Evolutionary conservation across 2,888 invertebrate genomes (phyloP).

Genomic region (Conops quadrifasciatus): DNA sequence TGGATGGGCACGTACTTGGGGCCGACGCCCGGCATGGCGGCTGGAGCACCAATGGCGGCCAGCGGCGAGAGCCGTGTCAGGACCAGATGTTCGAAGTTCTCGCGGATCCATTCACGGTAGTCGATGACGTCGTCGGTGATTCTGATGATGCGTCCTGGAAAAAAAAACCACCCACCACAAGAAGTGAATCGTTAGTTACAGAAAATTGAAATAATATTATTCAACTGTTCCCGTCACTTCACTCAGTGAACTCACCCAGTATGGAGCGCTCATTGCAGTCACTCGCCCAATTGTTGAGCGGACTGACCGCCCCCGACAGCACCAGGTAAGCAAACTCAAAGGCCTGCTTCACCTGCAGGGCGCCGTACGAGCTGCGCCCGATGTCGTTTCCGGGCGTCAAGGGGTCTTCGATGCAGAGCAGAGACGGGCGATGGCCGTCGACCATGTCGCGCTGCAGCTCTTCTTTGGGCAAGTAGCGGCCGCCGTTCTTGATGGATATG

Average conservation of each 20-base stretch:
- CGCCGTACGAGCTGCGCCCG: slow-evolving; percentile 92
- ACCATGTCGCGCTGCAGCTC: slow-evolving; percentile 93
- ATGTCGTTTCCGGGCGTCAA: slow-evolving; percentile 96
- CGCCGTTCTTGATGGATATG: slow-evolving; percentile 92
- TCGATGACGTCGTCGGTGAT: slow-evolving; percentile 91
- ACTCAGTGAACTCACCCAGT: slow-evolving; percentile 65
- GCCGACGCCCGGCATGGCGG: slow-evolving; percentile 41
- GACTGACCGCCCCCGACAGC: slow-evolving; percentile 78
- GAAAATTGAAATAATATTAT: not conserved
- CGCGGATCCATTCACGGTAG: slow-evolving; percentile 67
- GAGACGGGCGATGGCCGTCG: slow-evolving; percentile 91
- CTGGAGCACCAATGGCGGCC: slow-evolving; percentile 46
- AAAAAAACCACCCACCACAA: not conserved
- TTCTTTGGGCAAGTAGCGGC: slow-evolving; percentile 92
- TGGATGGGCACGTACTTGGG: slow-evolving; percentile 53
- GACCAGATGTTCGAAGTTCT: slow-evolving; percentile 62
- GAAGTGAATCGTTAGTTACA: not conserved
- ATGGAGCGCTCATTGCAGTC: slow-evolving; percentile 72
- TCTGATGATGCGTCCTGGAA: slow-evolving; percentile 82
- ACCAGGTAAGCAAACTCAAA: slow-evolving; percentile 96
- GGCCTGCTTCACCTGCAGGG: slow-evolving; percentile 80
- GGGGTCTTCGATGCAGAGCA: slow-evolving; percentile 98
- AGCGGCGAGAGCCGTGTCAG: slow-evolving; percentile 58
- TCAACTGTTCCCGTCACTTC: not conserved
- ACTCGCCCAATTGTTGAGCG: slow-evolving; percentile 67